Evolutionary conservation across 2,888 invertebrate species (phyloP).

Genomic region (Zele albiditarsus): DNA sequence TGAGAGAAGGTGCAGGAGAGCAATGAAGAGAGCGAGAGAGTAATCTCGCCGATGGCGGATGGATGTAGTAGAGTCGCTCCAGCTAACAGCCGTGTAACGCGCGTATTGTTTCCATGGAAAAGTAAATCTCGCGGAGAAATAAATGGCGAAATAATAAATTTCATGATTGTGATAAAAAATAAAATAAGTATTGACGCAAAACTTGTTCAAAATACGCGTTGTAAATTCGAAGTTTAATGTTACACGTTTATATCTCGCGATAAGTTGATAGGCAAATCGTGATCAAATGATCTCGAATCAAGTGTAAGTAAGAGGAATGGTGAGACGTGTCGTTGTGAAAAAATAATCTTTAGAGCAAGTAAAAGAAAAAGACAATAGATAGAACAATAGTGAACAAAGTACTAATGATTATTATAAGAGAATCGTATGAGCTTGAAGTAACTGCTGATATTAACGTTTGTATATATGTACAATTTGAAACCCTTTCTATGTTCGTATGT

Average conservation of each 20-base stretch:
- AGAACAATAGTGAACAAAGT: constrained; percentile 5
- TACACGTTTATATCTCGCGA: background rate
- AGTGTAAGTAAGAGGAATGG: background rate
- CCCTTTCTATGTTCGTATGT: background rate
- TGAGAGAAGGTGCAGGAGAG: background rate
- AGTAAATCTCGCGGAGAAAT: background rate
- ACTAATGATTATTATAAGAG: background rate
- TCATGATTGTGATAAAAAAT: background rate
- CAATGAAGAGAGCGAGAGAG: constrained; percentile 50
- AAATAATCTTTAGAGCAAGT: too few species aligned
- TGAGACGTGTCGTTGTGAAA: background rate
- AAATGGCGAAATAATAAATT: background rate
- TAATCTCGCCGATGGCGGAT: constrained; percentile 63
- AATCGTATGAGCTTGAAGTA: background rate
- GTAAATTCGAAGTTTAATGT: background rate
- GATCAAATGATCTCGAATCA: background rate
- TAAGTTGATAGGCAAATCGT: background rate
- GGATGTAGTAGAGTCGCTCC: constrained; percentile 47
- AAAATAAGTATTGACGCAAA: background rate
- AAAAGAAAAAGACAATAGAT: background rate
- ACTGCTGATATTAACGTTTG: background rate
- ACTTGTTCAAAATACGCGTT: too few species aligned
- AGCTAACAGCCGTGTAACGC: constrained; percentile 20
- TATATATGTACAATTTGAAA: background rate
- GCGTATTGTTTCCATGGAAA: constrained; percentile 3